Evolutionary conservation across 2,113 vertebrate genomes (phyloP), one percentile per base, ranked within the genome.

Genomic region (Alectura lathami): DNA sequence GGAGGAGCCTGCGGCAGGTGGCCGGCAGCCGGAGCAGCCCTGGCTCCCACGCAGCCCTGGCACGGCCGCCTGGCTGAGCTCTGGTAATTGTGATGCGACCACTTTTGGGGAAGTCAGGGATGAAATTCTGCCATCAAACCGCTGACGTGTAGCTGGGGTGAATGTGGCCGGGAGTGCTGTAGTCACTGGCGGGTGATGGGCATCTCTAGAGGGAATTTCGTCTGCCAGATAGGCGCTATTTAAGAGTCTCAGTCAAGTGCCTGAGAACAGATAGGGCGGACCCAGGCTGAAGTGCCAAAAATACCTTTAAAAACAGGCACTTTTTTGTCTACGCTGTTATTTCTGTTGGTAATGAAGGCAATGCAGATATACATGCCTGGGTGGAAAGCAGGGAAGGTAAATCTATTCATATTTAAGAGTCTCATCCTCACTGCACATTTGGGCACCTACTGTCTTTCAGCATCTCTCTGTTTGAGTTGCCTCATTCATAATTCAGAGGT

Each of bases 121-220:
- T 80, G 54, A 73, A 89, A 80, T 69, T 57, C 30, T 80, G n/a
- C 7, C 34, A 45, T 73, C 54, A 64, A 78, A 56, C 29, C 1
- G 0, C 27, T 62, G 66, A 43, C 30, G 27, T 0, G 0, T 5
- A 79, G 29, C 45, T 45, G 66, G 36, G 45, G 30, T 62, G 57
- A 30, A 27, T 15, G 26, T 0, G 0, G 13, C 40, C 8, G 17
- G 50, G 76, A 67, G 13, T 9, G 22, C 8, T 82, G 87, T n/a
- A 45, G 40, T 51, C 36, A 60, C 40, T 36, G 68, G 63, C 30
- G 21, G 22, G 67, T 53, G 38, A 24, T 42, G 29, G 16, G 34
- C 15, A 5, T 69, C 36, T 83, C 6, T 38, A 75, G 83, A 75
- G 38, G 4, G 23, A 48, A 32, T 11, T 11, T 76, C 8, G 20